phyloP scores from a whole-genome alignment of 1,140 invertebrate genomes.

The Cephus cinctus region DNA sequence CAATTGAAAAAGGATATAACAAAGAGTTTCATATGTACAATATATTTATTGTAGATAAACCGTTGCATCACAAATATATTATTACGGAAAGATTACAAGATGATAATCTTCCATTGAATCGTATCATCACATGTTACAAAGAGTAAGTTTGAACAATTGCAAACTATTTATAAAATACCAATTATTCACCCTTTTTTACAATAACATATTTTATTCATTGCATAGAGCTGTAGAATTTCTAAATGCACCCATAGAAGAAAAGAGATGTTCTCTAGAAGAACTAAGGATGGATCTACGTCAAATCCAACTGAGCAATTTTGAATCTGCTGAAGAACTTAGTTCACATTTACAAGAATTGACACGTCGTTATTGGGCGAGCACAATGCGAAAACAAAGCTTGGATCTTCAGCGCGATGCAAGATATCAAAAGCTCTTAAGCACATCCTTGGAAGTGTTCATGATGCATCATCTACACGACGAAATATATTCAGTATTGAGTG shows the following conservation, averaged over 20 bases:
- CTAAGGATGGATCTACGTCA: slow-evolving; percentile 20
- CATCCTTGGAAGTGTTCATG: slow-evolving; percentile 35
- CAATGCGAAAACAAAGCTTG: slow-evolving; percentile 29
- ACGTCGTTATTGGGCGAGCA: slow-evolving; percentile 31
- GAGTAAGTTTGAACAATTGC: slow-evolving; percentile 23
- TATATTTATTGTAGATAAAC: slow-evolving; percentile 33
- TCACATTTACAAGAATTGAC: slow-evolving; percentile 31
- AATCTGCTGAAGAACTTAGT: slow-evolving; percentile 25
- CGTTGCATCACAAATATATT: slow-evolving; percentile 27
- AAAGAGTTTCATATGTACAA: slow-evolving; percentile 33
- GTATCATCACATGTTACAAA: slow-evolving; percentile 27
- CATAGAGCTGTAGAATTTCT: slow-evolving; percentile 34
- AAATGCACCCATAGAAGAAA: slow-evolving; percentile 16
- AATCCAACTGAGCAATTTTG: slow-evolving; percentile 17
- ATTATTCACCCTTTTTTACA: neutral
- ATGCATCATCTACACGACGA: slow-evolving; percentile 35
- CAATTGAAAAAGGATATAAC: slow-evolving; percentile 33
- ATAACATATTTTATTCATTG: slow-evolving; percentile 4
- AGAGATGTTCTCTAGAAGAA: slow-evolving; percentile 12
- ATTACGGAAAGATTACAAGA: slow-evolving; percentile 1
- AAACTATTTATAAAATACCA: neutral
- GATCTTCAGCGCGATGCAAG: slow-evolving; percentile 37
- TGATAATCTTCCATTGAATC: slow-evolving; percentile 23
- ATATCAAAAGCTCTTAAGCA: slow-evolving; percentile 36
- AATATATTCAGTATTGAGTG: slow-evolving; percentile 28